Base-by-base conservation (phyloP, 2,797 vertebrate genomes). In the Phataginus tetradactyla region DNA sequence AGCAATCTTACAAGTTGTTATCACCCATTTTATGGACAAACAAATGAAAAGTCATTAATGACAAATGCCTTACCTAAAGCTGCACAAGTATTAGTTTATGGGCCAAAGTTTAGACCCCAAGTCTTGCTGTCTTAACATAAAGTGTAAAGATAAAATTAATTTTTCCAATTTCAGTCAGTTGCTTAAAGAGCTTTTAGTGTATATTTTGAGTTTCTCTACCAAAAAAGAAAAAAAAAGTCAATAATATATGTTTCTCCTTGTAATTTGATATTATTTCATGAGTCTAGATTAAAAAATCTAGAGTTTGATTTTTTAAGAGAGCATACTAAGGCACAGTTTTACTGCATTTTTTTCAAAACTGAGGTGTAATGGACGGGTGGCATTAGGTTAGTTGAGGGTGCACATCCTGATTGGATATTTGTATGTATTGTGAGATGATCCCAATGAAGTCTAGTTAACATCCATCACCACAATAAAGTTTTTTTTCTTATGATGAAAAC, bases 41-140 rank as follows among this genome's bases (percentile, higher is more conserved):
- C 57, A 83, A 93, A 77, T 91, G 78, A 53, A 72, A 96, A 97
- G 49, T 91, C 49, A 68, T 63, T 75, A 61, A 79, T 51, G 74
- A 84, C 15, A 91, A 92, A 94, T 86, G 27, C 9, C 45, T 45
- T 95, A 39, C 49, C 86, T 51, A 86, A 86, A 95, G 42, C 42
- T 68, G 53, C 34, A 57, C 17, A 49, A 55, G 49, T 71, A 53
- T 75, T 80, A 91, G 20, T 66, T 61, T 51, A 77, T 32, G 12
- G 64, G 25, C 12, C 55, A 81, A 10, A 64, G 27, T 92, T 86
- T 90, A 45, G 71, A 87, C 42, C 45, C 45, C 27, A 92, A 84
- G 12, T 61, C 37, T 94, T 85, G 51, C 18, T 91, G 7, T 90
- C 15, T 17, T 32, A 55, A 78, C 17, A 34, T 23, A 88, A 71